A percentile compares a stretch with the other conserved stretches of the same genome.
Evolutionary conservation across 1,140 invertebrate genomes (phyloP).

Genomic region (Ruditapes philippinarum): DNA sequence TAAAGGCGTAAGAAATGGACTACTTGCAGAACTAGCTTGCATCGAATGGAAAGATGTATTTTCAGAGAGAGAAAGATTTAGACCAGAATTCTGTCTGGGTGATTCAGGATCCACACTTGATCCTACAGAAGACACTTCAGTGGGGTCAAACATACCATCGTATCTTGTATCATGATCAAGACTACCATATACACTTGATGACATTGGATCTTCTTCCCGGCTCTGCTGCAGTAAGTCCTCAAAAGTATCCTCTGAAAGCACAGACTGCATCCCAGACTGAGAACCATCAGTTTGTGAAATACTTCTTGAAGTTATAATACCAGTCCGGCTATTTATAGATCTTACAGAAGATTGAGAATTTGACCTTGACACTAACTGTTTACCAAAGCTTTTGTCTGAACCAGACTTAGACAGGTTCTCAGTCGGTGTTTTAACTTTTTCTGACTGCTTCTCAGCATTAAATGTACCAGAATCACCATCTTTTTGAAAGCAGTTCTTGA

Average conservation of each 20-base stretch:
- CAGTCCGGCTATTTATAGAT: conserved; percentile 20
- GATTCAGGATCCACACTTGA: conserved; percentile 76
- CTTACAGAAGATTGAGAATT: background rate
- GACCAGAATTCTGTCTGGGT: background rate
- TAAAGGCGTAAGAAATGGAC: conserved; percentile 14
- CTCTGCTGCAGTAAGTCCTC: conserved; percentile 72
- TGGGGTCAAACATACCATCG: conserved; percentile 66
- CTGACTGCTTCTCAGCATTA: conserved; percentile 49
- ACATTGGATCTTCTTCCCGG: conserved; percentile 80
- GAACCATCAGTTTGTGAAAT: conserved; percentile 9
- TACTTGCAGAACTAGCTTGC: background rate
- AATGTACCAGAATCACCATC: conserved; percentile 81
- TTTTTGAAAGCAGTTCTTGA: conserved; percentile 91
- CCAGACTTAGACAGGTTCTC: background rate
- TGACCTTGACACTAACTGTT: conserved; percentile 32
- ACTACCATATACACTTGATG: conserved; percentile 84
- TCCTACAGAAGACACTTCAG: conserved; percentile 67
- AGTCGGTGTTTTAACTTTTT: conserved; percentile 54
- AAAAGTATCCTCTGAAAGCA: conserved; percentile 79
- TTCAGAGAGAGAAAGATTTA: conserved; percentile 14
- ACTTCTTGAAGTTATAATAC: conserved; percentile 45
- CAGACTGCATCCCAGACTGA: conserved; percentile 24
- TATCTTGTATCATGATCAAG: conserved; percentile 77
- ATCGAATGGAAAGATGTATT: conserved; percentile 15
- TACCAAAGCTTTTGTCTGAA: conserved; percentile 22